phyloP scores from a whole-genome alignment of 2,797 vertebrate genomes.

The Lagodon rhomboides region DNA sequence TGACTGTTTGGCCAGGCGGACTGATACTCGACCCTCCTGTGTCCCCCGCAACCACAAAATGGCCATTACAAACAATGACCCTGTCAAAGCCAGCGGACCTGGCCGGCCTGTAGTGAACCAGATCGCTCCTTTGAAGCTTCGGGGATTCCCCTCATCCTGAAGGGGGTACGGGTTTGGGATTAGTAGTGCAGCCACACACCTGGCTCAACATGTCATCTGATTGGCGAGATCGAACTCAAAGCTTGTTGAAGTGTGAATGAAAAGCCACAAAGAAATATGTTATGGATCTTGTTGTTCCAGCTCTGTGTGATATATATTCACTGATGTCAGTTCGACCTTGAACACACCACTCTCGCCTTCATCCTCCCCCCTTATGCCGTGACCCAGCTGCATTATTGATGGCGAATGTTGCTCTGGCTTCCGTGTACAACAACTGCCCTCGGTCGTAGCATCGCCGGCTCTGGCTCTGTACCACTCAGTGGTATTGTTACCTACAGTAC shows the following conservation, averaged over 20 bases:
- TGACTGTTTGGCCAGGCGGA: constrained; percentile 76
- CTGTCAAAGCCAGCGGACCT: constrained; percentile 69
- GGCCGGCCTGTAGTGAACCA: constrained; percentile 50
- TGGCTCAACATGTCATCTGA: constrained; percentile 50
- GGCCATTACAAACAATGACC: constrained; percentile 67
- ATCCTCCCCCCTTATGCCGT: constrained; percentile 41
- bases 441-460: constrained; percentile 29
- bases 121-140: constrained; percentile 59
- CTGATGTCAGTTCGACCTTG: constrained; percentile 41
- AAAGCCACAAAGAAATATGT: constrained; percentile 24
- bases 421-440: constrained; percentile 48
- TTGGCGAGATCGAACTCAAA: constrained; percentile 21
- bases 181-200: constrained; percentile 60
- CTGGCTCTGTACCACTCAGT: constrained; percentile 43
- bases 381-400: constrained; percentile 75
- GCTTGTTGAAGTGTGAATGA: background rate
- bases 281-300: constrained; percentile 28
- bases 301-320: constrained; percentile 1
- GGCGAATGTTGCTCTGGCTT: constrained; percentile 29
- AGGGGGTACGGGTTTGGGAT: constrained; percentile 30
- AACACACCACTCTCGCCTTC: constrained; percentile 31
- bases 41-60: constrained; percentile 67
- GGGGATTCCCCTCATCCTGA: constrained; percentile 60
- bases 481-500: constrained; percentile 60
- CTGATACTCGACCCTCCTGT: constrained; percentile 73